These are phyloP conservation scores for Drosophila bocki DNA, from an alignment of 1,140 invertebrate species.

Conservation along the genomic window DNA sequence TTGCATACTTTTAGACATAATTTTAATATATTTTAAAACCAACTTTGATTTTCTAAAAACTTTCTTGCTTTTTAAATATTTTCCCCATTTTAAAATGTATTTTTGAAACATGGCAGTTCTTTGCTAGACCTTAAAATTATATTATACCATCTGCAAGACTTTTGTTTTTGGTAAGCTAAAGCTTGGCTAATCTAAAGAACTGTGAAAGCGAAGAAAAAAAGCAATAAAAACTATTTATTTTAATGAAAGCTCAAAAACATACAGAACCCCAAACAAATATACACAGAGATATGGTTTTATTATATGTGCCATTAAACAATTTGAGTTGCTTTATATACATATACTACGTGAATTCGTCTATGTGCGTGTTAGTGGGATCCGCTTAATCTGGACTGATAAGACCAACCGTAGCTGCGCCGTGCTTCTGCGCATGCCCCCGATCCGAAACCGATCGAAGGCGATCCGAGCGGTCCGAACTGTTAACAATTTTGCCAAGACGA, in stretches of 20 bases:
- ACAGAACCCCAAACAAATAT: constrained; percentile 32
- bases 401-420: constrained; percentile 3
- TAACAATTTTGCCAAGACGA: constrained; percentile 80
- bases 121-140: background rate
- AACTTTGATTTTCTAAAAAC: background rate
- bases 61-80: too few relatives aligned
- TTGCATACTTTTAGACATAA: background rate
- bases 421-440: constrained; percentile 55
- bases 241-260: constrained; percentile 44
- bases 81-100: background rate
- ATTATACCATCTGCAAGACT: background rate
- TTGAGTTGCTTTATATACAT: constrained; percentile 32
- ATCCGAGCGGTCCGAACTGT: constrained; percentile 58
- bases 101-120: background rate
- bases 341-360: background rate
- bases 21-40: background rate
- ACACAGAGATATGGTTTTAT: constrained; percentile 38
- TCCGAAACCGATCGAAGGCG: constrained; percentile 44
- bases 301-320: constrained; percentile 67
- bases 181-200: constrained; percentile 37
- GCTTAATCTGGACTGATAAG: constrained; percentile 70
- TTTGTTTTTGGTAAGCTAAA: constrained; percentile 9
- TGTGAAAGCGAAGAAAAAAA: constrained; percentile 30
- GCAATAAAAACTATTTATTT: constrained; percentile 53
- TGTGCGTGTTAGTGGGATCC: constrained; percentile 23